Percentiles rank a stretch among this genome's conserved stretches.
These are phyloP conservation scores for Belonocnema kinseyi DNA, from an alignment of 1,140 invertebrate genomes.

Conservation along the genomic window DNA sequence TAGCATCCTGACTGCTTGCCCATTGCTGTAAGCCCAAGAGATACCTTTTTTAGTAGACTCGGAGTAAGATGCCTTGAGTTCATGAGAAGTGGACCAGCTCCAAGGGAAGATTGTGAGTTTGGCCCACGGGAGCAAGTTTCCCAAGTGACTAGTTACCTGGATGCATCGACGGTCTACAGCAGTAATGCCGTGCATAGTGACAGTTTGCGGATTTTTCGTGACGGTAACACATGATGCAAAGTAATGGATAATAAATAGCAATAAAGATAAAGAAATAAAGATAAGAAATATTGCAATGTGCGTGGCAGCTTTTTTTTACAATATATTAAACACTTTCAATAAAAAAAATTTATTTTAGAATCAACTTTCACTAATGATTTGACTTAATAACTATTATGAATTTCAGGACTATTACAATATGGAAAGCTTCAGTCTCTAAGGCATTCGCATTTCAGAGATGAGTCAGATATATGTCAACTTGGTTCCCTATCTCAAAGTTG, in stretches of 20 bases:
- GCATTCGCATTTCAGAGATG: slow-evolving; percentile 74
- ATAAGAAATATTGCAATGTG: too few relatives aligned
- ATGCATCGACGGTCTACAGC: slow-evolving; percentile 94
- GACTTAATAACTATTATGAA: neutral
- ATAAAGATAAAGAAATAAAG: too few relatives aligned
- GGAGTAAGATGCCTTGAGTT: slow-evolving; percentile 87
- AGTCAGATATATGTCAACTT: slow-evolving; percentile 79
- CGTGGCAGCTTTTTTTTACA: too few relatives aligned
- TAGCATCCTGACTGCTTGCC: slow-evolving; percentile 90
- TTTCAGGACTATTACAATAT: slow-evolving; percentile 80
- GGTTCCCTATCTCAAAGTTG: slow-evolving; percentile 83
- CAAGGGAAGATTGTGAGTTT: slow-evolving; percentile 82
- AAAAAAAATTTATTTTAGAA: too few relatives aligned
- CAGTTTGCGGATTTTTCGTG: slow-evolving; percentile 82
- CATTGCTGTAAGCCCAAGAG: slow-evolving; percentile 83
- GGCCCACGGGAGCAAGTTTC: slow-evolving; percentile 86
- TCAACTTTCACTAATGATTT: neutral
- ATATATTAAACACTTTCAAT: too few relatives aligned
- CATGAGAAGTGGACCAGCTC: slow-evolving; percentile 82
- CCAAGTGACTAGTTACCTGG: slow-evolving; percentile 91
- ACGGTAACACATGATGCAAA: slow-evolving; percentile 72
- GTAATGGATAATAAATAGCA: neutral
- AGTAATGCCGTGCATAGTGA: slow-evolving; percentile 87
- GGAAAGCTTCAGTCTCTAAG: slow-evolving; percentile 79
- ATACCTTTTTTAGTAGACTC: slow-evolving; percentile 83